Conservation (phyloP, 2,113 vertebrate species). For the Amphiprion ocellaris region DNA sequence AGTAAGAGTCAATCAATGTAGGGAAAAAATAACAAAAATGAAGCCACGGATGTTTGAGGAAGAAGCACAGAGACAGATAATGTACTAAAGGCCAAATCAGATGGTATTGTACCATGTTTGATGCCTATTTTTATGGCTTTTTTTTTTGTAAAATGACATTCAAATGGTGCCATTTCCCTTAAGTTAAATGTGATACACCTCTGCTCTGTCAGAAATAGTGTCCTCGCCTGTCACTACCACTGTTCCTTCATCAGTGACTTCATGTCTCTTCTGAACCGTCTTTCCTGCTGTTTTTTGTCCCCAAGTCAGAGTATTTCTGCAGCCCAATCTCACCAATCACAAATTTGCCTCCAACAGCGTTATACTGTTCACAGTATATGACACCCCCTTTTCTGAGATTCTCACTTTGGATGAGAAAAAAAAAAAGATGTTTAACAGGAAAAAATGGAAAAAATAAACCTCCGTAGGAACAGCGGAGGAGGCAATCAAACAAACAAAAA, state of each 20-base stretch:
- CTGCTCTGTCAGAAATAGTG: neutral
- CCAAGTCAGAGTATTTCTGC: neutral
- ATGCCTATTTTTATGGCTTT: neutral
- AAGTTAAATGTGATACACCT: too few species aligned
- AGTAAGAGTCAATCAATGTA: neutral
- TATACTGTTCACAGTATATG: neutral
- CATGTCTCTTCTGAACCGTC: slow-evolving; percentile 2
- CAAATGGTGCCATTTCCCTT: neutral
- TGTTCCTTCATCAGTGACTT: neutral
- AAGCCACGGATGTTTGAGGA: neutral
- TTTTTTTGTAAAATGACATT: neutral
- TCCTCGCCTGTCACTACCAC: neutral
- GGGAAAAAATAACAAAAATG: neutral
- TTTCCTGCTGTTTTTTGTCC: slow-evolving; percentile 3
- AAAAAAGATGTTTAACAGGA: slow-evolving; percentile 11
- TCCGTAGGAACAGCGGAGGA: neutral
- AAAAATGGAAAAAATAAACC: neutral
- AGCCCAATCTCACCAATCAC: neutral
- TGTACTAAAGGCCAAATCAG: too few species aligned
- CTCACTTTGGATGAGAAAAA: neutral
- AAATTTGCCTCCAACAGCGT: slow-evolving; percentile 6
- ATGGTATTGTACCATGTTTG: neutral
- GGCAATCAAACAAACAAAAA: neutral
- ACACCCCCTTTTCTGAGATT: slow-evolving; percentile 10
- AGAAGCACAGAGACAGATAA: too few species aligned